phyloP scores from a whole-genome alignment of 35 echinoderm and acorn worm species.

The Hemicentrotus pulcherrimus region DNA sequence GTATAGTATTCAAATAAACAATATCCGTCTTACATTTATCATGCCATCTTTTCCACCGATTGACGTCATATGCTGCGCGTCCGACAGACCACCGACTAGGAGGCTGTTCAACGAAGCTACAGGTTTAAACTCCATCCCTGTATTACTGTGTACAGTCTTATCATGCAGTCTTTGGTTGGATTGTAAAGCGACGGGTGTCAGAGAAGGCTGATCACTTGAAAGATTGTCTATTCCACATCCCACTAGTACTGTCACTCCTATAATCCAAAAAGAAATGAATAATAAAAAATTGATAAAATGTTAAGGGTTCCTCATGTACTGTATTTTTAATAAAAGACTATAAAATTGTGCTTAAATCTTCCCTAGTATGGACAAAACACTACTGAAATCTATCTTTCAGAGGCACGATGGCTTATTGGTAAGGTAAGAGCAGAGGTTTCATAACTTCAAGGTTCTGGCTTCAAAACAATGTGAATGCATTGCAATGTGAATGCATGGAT shows the following conservation, averaged over 20 bases:
- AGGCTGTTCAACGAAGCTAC: slow-evolving; percentile 19
- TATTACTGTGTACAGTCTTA: background rate
- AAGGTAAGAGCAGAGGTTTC: background rate
- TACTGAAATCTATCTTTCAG: no score
- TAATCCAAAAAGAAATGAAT: background rate
- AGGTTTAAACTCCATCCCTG: slow-evolving; percentile 1
- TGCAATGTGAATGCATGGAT: no score
- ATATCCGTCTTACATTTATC: slow-evolving; percentile 22
- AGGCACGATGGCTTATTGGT: background rate
- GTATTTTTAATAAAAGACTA: no score
- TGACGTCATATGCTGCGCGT: background rate
- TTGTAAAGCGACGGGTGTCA: background rate
- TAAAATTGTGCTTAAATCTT: no score
- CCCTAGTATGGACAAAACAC: no score
- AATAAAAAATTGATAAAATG: no score
- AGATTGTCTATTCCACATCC: slow-evolving; percentile 26
- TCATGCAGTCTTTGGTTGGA: background rate
- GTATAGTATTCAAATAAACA: background rate
- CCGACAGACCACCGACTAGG: background rate
- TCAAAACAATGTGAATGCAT: no score
- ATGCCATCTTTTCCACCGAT: slow-evolving; percentile 16
- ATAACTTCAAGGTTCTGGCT: no score
- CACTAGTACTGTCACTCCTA: slow-evolving; percentile 32
- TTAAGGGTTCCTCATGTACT: no score
- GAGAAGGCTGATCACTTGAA: background rate